Evolutionary conservation across 2,113 vertebrate species (phyloP).

Genomic region (Terrapene triunguis): DNA sequence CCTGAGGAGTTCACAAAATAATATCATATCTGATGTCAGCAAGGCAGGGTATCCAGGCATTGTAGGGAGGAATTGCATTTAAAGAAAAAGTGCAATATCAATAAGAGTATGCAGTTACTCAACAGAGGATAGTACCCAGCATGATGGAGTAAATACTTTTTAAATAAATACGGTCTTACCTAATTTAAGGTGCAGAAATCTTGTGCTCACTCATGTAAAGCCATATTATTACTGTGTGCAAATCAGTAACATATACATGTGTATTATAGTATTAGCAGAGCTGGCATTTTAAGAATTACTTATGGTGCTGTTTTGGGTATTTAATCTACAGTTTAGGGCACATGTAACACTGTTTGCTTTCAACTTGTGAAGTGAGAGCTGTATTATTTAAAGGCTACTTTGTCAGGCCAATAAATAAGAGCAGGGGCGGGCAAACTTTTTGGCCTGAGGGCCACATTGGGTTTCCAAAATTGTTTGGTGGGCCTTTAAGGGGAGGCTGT

Average conservation of each 20-base stretch:
- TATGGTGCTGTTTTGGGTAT: not conserved
- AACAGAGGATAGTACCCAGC: not conserved
- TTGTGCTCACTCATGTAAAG: not conserved
- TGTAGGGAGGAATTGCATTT: not conserved
- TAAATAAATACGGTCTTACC: not conserved
- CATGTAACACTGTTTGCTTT: not conserved
- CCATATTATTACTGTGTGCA: not conserved
- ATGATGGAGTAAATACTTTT: not conserved
- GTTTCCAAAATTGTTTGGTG: too few relatives aligned
- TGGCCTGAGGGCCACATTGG: too few relatives aligned
- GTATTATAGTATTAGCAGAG: not conserved
- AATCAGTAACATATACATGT: not conserved
- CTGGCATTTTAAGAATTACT: not conserved
- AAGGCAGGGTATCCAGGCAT: not conserved
- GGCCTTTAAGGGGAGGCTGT: too few relatives aligned
- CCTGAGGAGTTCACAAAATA: not conserved
- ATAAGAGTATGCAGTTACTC: not conserved
- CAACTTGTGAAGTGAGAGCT: not conserved
- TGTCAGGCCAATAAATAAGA: fast-evolving
- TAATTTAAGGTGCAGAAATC: not conserved
- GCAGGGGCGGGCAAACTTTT: too few relatives aligned
- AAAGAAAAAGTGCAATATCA: not conserved
- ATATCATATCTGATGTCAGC: not conserved
- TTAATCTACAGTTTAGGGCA: not conserved
- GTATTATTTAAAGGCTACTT: not conserved